Conservation (phyloP, 2,113 vertebrate species). For the Brachyistius frenatus region DNA sequence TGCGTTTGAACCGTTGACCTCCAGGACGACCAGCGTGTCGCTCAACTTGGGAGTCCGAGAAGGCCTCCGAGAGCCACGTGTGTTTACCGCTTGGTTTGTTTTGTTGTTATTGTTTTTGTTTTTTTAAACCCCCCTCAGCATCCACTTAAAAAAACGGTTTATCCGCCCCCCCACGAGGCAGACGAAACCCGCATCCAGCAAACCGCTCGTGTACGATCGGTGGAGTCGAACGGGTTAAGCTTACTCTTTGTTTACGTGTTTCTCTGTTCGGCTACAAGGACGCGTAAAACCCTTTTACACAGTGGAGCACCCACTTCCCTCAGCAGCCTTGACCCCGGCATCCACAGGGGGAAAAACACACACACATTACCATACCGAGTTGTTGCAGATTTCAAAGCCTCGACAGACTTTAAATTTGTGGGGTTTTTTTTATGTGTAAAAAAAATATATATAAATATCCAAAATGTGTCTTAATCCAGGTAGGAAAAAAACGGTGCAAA, state of each 20-base stretch:
- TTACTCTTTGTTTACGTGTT: conserved; percentile 1
- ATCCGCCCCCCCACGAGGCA: too few relatives aligned
- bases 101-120: conserved; percentile 6
- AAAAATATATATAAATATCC: too few relatives aligned
- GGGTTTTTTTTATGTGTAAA: too few relatives aligned
- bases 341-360: not conserved
- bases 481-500: too few relatives aligned
- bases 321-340: not conserved
- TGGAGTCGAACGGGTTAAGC: too few relatives aligned
- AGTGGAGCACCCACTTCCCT: not conserved
- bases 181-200: too few relatives aligned
- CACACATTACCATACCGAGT: not conserved
- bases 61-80: conserved; percentile 21
- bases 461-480: too few relatives aligned
- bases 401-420: too few relatives aligned
- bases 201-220: too few relatives aligned
- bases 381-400: not conserved
- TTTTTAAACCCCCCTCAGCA: not conserved
- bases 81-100: conserved; percentile 22
- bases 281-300: not conserved
- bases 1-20: conserved; percentile 48
- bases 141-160: too few relatives aligned
- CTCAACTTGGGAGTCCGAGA: not conserved
- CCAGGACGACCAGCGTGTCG: not conserved
- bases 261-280: not conserved